These are phyloP conservation scores for Trichechus manatus DNA, from an alignment of 2,113 vertebrate species.

Conservation along the genomic window DNA sequence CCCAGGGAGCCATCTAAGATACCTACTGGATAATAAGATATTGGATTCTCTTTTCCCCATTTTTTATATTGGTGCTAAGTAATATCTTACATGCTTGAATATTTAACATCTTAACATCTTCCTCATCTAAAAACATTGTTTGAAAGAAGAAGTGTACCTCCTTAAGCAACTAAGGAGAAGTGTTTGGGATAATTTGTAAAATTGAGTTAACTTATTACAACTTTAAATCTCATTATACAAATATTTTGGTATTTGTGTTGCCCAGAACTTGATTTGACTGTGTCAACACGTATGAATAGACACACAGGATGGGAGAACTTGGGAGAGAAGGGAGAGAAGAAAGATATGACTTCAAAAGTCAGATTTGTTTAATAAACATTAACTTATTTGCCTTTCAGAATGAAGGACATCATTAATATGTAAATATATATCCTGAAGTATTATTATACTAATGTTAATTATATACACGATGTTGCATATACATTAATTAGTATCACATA, in stretches of 20 bases:
- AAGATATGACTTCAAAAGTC: neutral
- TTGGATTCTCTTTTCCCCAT: neutral
- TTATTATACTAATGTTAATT: too few species aligned
- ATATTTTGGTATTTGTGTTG: neutral
- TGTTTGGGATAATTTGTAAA: neutral
- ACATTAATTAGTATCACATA: neutral
- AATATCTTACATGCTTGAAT: neutral
- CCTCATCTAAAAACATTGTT: neutral
- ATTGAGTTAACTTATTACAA: neutral
- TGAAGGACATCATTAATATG: neutral
- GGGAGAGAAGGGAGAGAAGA: neutral
- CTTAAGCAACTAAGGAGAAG: neutral
- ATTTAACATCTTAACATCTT: neutral
- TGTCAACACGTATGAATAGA: neutral
- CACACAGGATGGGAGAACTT: neutral
- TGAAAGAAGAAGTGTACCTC: neutral
- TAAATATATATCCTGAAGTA: neutral
- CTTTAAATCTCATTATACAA: neutral
- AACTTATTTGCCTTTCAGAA: neutral
- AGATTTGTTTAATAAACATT: conserved; percentile 6
- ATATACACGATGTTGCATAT: too few species aligned
- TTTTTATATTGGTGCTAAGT: neutral
- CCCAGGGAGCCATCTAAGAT: neutral
- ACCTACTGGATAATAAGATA: neutral
- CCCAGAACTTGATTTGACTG: neutral